Base-by-base conservation (phyloP, 2,888 invertebrate genomes). In the Pollenia labialis region DNA sequence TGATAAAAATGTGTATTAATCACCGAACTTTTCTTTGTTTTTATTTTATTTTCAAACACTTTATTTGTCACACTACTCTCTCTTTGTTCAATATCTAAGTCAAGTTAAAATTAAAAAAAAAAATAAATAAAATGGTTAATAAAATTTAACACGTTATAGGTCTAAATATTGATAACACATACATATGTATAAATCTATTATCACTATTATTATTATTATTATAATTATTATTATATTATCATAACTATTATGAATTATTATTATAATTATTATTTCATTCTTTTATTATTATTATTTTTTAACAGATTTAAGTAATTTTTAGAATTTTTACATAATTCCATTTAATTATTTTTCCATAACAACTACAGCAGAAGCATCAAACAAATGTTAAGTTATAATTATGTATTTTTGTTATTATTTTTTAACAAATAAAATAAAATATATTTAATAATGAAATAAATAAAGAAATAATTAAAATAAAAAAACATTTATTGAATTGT, bases 1-100 rank as follows among this genome's bases (percentile, higher is more conserved):
- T 54, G 10, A 81, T 48, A 60, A 32, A 46, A 81, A 32, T 62
- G 60, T 80, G 69, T 85, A 75, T 82, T 62, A 60, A 71, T 62
- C 23, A 62, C 69, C n/a, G 69, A 32, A 68, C 52, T 46, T 81
- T 81, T 75, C 32, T 52, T 75, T 46, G 44, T 56, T 77, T 81
- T 69, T 56, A 32, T 18, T 66, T 72, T 56, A 66, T 68, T 42
- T 62, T 50, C 72, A 48, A 56, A 72, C 62, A 85, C 79, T 85
- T 85, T 85, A 79, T 81, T 88, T 87, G 84, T 88, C 81, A 84
- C 50, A 42, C 69, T 79, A 76, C 54, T 76, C 68, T 56, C 40
- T 68, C 16, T 85, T 89, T 89, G 90, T 91, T 90, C 90, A 90
- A 88, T 88, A 88, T 90, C 90, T 91, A 90, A 91, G 90, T 91